Evolutionary conservation across 2,888 invertebrate genomes (phyloP).

Genomic region (Sphecodes monilicornis): DNA sequence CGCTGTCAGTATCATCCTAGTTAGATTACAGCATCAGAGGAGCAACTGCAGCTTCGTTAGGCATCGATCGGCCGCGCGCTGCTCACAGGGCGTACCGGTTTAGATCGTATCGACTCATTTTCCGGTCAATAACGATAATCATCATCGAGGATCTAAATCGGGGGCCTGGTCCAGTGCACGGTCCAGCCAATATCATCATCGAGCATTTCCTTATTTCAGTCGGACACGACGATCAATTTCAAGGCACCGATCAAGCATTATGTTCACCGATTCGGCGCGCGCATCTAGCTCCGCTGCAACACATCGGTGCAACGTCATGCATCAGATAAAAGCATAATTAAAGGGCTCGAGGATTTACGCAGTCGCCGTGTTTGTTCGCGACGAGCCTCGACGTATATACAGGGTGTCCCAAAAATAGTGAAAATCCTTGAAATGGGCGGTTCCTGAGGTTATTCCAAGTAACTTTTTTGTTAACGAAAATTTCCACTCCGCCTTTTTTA

Average conservation of each 20-base stretch:
- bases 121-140: constrained; percentile 45
- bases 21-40: not conserved
- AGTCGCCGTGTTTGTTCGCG: constrained; percentile 54
- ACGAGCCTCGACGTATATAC: not conserved
- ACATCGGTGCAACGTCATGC: constrained; percentile 75
- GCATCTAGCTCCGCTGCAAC: constrained; percentile 68
- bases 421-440: too few species aligned
- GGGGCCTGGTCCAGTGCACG: constrained; percentile 26
- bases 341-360: constrained; percentile 73
- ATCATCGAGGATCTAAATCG: constrained; percentile 43
- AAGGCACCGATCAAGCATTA: constrained; percentile 25
- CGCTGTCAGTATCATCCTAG: not conserved
- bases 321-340: constrained; percentile 81
- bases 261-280: constrained; percentile 68
- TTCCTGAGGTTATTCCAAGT: too few species aligned
- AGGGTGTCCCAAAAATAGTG: too few species aligned
- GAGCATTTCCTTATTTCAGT: constrained; percentile 57
- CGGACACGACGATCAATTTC: constrained; percentile 53
- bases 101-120: constrained; percentile 34
- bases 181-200: constrained; percentile 38
- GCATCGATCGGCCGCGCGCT: not conserved
- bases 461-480: too few species aligned
- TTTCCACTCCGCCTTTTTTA: too few species aligned
- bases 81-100: constrained; percentile 27
- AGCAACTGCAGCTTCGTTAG: constrained; percentile 13